Conservation (phyloP, 1,140 invertebrate species). For the Stegodyphus dumicola region DNA sequence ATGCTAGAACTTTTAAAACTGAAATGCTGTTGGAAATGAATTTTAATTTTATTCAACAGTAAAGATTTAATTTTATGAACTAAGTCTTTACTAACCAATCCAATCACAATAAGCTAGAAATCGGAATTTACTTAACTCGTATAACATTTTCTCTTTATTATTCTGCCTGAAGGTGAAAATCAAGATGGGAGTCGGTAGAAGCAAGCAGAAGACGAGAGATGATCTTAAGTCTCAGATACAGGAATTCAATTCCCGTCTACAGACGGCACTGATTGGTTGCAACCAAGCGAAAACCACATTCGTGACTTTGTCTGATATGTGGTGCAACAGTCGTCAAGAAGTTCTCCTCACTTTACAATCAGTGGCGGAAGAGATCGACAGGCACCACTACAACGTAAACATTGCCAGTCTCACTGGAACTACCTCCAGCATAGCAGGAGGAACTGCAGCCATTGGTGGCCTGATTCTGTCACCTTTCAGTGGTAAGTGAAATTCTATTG, state of each 20-base stretch:
- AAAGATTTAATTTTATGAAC: too few relatives aligned
- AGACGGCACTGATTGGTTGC: conserved; percentile 23
- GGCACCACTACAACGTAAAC: conserved; percentile 50
- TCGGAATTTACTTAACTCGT: too few relatives aligned
- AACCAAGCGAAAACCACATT: conserved; percentile 50
- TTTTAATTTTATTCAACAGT: too few relatives aligned
- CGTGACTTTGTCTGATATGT: conserved; percentile 36
- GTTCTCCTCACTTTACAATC: not conserved
- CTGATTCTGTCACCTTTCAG: conserved; percentile 40
- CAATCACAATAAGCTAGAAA: too few relatives aligned
- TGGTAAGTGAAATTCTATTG: conserved; percentile 1
- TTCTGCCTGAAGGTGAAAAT: not conserved
- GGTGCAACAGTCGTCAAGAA: conserved; percentile 11
- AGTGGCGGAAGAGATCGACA: conserved; percentile 40
- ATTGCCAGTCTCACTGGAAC: conserved; percentile 41
- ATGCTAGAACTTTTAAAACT: too few relatives aligned
- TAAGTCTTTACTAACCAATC: too few relatives aligned
- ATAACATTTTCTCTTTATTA: not conserved
- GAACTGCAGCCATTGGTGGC: conserved; percentile 45
- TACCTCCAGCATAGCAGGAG: conserved; percentile 44
- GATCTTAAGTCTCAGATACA: conserved; percentile 38
- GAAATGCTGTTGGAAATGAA: too few relatives aligned
- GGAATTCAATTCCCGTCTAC: conserved; percentile 39
- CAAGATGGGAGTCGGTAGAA: conserved; percentile 19
- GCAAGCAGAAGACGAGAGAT: conserved; percentile 44